These are phyloP conservation scores for Atlantisia rogersi DNA, from an alignment of 2,113 vertebrate genomes.

Conservation along the genomic window DNA sequence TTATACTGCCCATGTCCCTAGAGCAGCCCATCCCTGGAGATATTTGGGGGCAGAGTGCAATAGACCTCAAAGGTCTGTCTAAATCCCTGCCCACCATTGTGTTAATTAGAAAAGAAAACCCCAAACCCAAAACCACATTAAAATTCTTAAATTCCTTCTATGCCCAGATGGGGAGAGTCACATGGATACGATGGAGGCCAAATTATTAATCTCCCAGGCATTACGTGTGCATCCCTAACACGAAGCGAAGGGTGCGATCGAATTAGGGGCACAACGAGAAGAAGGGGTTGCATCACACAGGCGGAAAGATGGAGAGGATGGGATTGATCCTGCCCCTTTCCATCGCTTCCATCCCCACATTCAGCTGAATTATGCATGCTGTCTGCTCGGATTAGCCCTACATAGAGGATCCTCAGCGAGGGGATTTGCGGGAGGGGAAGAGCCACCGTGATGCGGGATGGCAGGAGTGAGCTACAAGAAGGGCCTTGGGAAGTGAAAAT, in stretches of 20 bases:
- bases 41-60: background rate
- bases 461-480: rapidly evolving
- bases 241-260: background rate
- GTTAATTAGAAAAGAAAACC: background rate
- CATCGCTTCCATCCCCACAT: background rate
- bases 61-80: background rate
- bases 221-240: background rate
- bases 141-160: background rate
- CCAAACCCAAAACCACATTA: background rate
- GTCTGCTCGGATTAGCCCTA: background rate
- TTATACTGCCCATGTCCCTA: background rate
- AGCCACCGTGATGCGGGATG: background rate
- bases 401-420: background rate
- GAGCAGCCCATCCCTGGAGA: background rate
- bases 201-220: background rate
- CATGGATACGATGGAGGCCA: rapidly evolving
- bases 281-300: background rate
- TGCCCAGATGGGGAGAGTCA: rapidly evolving
- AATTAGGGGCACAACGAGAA: background rate
- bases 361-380: background rate
- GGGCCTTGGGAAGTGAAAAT: background rate
- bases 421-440: background rate
- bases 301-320: rapidly evolving
- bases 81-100: rapidly evolving
- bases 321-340: background rate